Evolutionary conservation across 2,888 invertebrate genomes (phyloP).

Genomic region (Falcaria lacertinaria): DNA sequence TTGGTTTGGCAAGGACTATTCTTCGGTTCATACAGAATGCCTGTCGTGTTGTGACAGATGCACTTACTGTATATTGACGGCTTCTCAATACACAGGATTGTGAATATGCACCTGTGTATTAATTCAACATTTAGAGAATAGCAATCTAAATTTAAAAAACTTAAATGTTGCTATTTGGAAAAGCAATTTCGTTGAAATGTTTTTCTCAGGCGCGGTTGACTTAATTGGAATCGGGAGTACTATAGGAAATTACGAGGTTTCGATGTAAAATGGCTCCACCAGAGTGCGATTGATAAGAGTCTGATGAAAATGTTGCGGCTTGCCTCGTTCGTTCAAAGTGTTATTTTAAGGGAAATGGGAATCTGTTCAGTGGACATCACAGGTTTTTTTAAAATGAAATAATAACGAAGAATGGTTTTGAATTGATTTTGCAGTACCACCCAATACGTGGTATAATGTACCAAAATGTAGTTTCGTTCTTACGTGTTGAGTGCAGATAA

Average conservation of each 20-base stretch:
- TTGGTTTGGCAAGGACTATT: not conserved
- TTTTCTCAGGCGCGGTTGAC: conserved; percentile 12
- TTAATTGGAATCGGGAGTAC: conserved; percentile 37
- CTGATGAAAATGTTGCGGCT: conserved; percentile 22
- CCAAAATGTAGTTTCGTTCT: not conserved
- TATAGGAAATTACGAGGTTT: conserved; percentile 35
- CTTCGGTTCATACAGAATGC: no score
- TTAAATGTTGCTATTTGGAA: not conserved
- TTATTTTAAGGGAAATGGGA: conserved; percentile 29
- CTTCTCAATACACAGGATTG: no score
- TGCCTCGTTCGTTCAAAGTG: conserved; percentile 17
- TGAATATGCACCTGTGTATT: no score
- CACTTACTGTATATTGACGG: no score
- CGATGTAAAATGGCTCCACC: conserved; percentile 30
- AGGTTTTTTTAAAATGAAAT: conserved; percentile 14
- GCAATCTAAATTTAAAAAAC: not conserved
- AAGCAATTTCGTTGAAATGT: conserved; percentile 5
- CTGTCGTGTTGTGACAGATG: no score
- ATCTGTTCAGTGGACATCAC: conserved; percentile 14
- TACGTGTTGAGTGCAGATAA: no score
- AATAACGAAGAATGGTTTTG: conserved; percentile 15
- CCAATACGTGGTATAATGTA: not conserved
- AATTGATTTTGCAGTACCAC: conserved; percentile 13
- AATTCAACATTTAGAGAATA: no score
- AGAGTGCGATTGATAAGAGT: conserved; percentile 28